Percentiles rank a stretch among this genome's conserved stretches.
phyloP scores from a whole-genome alignment of 1,140 invertebrate genomes.

The Parapsyche elsis region DNA sequence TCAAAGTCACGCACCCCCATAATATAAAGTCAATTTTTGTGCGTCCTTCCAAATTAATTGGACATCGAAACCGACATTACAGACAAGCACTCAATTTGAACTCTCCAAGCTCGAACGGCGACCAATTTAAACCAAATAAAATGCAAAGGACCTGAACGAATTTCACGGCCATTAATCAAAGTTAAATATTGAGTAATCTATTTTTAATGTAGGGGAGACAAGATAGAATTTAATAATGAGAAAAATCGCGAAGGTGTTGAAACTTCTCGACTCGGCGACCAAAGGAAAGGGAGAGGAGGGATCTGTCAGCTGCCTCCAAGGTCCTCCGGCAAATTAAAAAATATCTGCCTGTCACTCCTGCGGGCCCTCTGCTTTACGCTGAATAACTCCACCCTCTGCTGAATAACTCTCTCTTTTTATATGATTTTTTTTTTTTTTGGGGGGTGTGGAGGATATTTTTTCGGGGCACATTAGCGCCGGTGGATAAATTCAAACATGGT shows the following conservation, averaged over 20 bases:
- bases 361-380: neutral
- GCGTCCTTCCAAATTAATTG: no score
- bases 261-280: neutral
- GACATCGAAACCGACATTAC: no score
- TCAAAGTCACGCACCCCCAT: no score
- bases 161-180: constrained; percentile 4
- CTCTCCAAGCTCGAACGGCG: no score
- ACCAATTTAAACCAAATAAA: no score
- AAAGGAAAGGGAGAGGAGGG: neutral
- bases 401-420: constrained; percentile 4
- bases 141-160: neutral
- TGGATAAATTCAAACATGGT: neutral
- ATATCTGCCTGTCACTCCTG: constrained; percentile 3
- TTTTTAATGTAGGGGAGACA: neutral
- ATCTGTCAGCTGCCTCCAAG: neutral
- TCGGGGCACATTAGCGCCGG: neutral
- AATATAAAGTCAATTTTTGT: no score
- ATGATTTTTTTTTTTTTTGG: neutral
- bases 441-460: neutral
- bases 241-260: constrained; percentile 3
- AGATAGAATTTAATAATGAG: constrained; percentile 9
- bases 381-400: neutral
- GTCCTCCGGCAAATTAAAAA: neutral
- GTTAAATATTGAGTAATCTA: neutral
- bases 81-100: no score